Evolutionary conservation across 2,113 vertebrate genomes (phyloP).

Genomic region (Corythoichthys intestinalis): DNA sequence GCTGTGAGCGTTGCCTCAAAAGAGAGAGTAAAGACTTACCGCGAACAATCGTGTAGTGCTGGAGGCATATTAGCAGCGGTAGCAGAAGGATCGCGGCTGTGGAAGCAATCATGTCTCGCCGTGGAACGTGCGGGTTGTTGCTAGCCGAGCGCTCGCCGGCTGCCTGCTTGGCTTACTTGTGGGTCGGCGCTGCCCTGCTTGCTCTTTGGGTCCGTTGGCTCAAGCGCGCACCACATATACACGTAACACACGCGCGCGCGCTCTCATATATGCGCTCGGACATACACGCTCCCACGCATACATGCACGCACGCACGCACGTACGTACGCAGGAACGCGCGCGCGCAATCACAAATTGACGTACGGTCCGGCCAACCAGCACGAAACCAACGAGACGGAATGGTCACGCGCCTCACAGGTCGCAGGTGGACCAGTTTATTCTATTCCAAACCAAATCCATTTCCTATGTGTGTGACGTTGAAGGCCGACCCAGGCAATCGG

Average conservation of each 20-base stretch:
- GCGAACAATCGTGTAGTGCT: slow-evolving; percentile 40
- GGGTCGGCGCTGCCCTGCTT: slow-evolving; percentile 30
- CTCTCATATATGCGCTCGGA: not conserved
- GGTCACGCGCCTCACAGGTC: slow-evolving; percentile 30
- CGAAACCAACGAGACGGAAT: slow-evolving; percentile 7
- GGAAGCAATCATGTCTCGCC: slow-evolving; percentile 69
- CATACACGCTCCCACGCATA: not conserved
- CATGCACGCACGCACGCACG: not conserved
- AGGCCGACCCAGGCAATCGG: slow-evolving; percentile 34
- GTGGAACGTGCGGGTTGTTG: slow-evolving; percentile 13
- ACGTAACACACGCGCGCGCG: slow-evolving; percentile 12
- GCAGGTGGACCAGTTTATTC: slow-evolving; percentile 20
- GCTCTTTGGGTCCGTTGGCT: slow-evolving; percentile 18
- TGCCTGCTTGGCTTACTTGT: slow-evolving; percentile 11
- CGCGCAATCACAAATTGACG: not conserved
- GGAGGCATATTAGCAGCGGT: slow-evolving; percentile 60
- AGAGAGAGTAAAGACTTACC: slow-evolving; percentile 53
- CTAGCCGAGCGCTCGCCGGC: slow-evolving; percentile 52
- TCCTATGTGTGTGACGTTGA: slow-evolving; percentile 46
- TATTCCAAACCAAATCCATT: slow-evolving; percentile 51
- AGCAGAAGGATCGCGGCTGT: slow-evolving; percentile 59
- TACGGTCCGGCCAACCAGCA: not conserved
- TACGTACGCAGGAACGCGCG: not conserved
- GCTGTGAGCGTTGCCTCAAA: not conserved
- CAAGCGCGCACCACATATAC: slow-evolving; percentile 33